phyloP scores from a whole-genome alignment of 2,888 invertebrate species.

The Hartigia nigra region DNA sequence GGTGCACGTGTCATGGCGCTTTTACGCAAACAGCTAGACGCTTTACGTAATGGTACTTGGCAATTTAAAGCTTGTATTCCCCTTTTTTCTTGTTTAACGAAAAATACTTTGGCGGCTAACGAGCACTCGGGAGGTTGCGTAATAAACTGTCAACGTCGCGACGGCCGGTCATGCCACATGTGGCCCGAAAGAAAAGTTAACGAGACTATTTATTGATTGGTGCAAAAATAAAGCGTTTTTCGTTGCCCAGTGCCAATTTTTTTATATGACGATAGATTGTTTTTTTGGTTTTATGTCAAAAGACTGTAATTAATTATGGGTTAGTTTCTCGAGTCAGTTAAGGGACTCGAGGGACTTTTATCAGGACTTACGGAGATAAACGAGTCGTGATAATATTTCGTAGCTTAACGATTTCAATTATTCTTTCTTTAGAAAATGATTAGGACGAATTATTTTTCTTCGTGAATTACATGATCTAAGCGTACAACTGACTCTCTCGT shows the following conservation, averaged over 20 bases:
- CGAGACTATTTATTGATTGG: constrained; percentile 3
- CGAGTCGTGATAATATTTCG: background rate
- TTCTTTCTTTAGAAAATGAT: background rate
- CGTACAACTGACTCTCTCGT: background rate
- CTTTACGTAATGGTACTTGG: background rate
- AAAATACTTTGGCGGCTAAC: constrained; percentile 12
- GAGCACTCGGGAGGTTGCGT: constrained; percentile 10
- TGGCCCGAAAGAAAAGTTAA: background rate
- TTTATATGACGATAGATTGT: background rate
- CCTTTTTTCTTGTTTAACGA: constrained; percentile 1
- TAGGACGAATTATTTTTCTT: no score
- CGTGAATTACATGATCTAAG: background rate
- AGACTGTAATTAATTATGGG: background rate
- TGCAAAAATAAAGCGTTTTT: constrained; percentile 1
- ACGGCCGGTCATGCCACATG: background rate
- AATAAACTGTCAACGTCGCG: constrained; percentile 11
- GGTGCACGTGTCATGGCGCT: background rate
- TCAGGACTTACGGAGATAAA: background rate
- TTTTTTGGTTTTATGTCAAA: background rate
- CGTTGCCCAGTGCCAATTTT: background rate
- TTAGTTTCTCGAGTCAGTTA: no score
- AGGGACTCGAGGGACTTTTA: background rate
- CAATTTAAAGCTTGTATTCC: background rate
- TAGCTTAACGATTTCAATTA: background rate
- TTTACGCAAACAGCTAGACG: background rate